phyloP scores from a whole-genome alignment of 2,888 invertebrate species.

The Parasteatoda lunata region DNA sequence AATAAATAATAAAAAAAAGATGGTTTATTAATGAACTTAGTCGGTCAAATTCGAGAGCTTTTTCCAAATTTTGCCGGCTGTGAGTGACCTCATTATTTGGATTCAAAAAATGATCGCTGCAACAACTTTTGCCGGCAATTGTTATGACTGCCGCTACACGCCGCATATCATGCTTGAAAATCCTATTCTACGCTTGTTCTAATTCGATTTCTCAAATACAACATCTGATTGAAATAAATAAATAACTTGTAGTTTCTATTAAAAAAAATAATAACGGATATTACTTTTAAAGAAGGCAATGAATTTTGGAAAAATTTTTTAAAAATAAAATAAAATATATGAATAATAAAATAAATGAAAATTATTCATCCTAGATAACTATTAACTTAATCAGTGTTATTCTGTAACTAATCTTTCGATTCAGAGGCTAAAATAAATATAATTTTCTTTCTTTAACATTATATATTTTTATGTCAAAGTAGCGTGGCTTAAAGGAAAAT shows the following conservation, averaged over 20 bases:
- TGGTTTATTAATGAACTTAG: constrained; percentile 42
- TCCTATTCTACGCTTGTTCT: constrained; percentile 34
- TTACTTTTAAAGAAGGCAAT: neutral
- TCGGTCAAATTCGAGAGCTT: constrained; percentile 52
- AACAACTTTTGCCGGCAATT: constrained; percentile 30
- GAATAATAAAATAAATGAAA: neutral
- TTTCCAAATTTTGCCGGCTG: constrained; percentile 56
- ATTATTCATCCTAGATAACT: neutral
- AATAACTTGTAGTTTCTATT: constrained; percentile 17
- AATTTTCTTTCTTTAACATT: too few species aligned
- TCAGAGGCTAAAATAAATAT: too few species aligned
- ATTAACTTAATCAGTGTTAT: neutral
- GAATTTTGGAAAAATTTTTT: neutral
- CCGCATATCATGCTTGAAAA: constrained; percentile 40
- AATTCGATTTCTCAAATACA: constrained; percentile 5
- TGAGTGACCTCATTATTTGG: constrained; percentile 53
- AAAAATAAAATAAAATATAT: neutral
- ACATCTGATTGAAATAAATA: neutral
- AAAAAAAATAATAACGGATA: constrained; percentile 9
- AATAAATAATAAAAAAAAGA: constrained; percentile 24
- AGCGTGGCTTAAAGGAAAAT: too few species aligned
- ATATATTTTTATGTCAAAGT: too few species aligned
- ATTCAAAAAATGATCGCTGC: constrained; percentile 30
- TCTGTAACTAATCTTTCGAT: too few species aligned
- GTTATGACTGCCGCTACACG: constrained; percentile 47